A percentile compares a stretch with the other conserved stretches of the same genome.
These are phyloP conservation scores for Zosterops borbonicus DNA, from an alignment of 2,113 vertebrate genomes.

Conservation along the genomic window DNA sequence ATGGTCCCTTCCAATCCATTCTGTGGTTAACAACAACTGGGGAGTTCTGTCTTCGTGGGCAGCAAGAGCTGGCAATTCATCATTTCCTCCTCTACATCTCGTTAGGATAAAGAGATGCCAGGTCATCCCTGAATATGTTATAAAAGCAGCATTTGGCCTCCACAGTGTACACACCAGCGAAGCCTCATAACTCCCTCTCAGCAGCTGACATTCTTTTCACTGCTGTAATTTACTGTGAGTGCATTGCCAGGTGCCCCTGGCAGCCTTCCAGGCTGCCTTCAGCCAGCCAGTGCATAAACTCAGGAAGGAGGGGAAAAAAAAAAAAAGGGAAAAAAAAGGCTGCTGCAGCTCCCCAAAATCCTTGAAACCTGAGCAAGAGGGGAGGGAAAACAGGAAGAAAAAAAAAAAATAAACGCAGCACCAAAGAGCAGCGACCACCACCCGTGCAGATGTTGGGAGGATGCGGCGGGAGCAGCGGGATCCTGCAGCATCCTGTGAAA, in stretches of 20 bases:
- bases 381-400: rapidly evolving
- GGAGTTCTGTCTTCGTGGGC: background rate
- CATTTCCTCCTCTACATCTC: background rate
- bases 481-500: background rate
- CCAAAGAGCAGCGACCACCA: background rate
- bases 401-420: background rate
- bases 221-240: slow-evolving; percentile 37
- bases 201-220: slow-evolving; percentile 22
- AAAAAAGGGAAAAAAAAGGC: background rate
- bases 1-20: background rate
- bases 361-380: background rate
- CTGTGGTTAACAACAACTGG: background rate
- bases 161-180: background rate
- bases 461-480: background rate
- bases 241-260: slow-evolving; percentile 45
- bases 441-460: background rate
- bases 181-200: background rate
- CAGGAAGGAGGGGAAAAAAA: too few relatives aligned
- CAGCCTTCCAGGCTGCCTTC: slow-evolving; percentile 10
- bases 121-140: slow-evolving; percentile 14
- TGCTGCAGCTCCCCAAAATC: background rate
- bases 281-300: background rate
- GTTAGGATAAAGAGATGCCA: background rate
- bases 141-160: slow-evolving; percentile 35
- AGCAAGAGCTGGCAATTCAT: background rate